Percentiles rank a stretch among this genome's conserved stretches.
phyloP scores from a whole-genome alignment of 2,888 invertebrate genomes.

The Incurvaria masculella region DNA sequence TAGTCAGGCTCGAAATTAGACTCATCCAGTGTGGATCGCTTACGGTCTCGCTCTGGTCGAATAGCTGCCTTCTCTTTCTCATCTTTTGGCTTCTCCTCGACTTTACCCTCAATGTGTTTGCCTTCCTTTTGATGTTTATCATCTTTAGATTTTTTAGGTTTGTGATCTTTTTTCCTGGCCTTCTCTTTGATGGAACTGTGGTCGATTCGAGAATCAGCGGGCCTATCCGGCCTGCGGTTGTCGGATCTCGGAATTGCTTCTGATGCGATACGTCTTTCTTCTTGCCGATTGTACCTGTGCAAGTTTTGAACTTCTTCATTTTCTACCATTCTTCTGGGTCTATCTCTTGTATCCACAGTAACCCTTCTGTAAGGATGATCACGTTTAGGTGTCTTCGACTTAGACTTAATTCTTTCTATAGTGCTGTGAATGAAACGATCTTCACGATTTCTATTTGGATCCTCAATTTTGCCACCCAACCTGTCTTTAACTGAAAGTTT shows the following conservation, averaged over 20 bases:
- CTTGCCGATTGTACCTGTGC: slow-evolving; percentile 18
- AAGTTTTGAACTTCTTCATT: slow-evolving; percentile 25
- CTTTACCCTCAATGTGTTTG: slow-evolving; percentile 14
- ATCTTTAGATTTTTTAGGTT: slow-evolving; percentile 27
- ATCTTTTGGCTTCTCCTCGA: slow-evolving; percentile 26
- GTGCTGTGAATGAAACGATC: slow-evolving; percentile 53
- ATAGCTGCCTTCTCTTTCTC: slow-evolving; percentile 21
- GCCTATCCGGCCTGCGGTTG: background rate
- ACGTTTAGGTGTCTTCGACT: slow-evolving; percentile 49
- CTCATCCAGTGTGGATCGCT: slow-evolving; percentile 68
- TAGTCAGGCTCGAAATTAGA: slow-evolving; percentile 74
- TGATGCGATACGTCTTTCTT: slow-evolving; percentile 27
- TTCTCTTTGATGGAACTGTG: slow-evolving; percentile 26
- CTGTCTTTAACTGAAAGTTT: slow-evolving; percentile 75
- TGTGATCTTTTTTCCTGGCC: slow-evolving; percentile 28
- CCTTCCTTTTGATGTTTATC: slow-evolving; percentile 18
- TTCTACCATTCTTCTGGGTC: slow-evolving; percentile 29
- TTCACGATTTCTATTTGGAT: slow-evolving; percentile 50
- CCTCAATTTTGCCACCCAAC: slow-evolving; percentile 72
- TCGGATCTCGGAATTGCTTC: slow-evolving; percentile 23
- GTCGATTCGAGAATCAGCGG: slow-evolving; percentile 24
- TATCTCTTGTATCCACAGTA: slow-evolving; percentile 42
- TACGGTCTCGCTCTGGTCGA: slow-evolving; percentile 47
- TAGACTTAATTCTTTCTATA: slow-evolving; percentile 52
- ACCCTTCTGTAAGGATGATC: slow-evolving; percentile 48